These are phyloP conservation scores for Euplexia lucipara DNA, from an alignment of 2,888 invertebrate genomes.

Conservation along the genomic window DNA sequence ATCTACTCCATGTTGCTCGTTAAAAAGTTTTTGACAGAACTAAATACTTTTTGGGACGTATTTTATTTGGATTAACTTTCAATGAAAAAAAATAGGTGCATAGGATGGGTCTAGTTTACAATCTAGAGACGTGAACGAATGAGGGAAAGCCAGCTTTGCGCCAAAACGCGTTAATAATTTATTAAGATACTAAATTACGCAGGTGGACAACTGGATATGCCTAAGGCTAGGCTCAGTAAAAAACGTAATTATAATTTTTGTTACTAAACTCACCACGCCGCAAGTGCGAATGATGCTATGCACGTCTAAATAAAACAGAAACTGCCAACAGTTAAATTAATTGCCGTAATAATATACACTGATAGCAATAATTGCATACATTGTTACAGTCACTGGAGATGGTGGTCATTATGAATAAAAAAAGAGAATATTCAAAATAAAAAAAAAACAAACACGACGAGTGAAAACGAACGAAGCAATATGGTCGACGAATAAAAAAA, in stretches of 20 bases:
- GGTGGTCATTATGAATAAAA: conserved; percentile 51
- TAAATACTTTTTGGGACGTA: not conserved
- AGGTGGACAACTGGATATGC: conserved; percentile 51
- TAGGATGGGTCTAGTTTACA: conserved; percentile 10
- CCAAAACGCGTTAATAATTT: conserved; percentile 51
- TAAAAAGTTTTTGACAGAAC: not conserved
- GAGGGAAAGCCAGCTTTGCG: conserved; percentile 33
- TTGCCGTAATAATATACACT: conserved; percentile 55
- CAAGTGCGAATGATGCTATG: conserved; percentile 37
- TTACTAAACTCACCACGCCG: conserved; percentile 40
- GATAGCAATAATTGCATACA: conserved; percentile 66
- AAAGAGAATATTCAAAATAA: conserved; percentile 51
- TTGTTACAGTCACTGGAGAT: conserved; percentile 69
- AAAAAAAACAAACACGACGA: conserved; percentile 58
- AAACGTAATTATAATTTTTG: conserved; percentile 51
- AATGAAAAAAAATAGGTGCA: not conserved
- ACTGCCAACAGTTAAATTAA: conserved; percentile 53
- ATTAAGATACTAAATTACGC: conserved; percentile 51
- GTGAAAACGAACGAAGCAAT: conserved; percentile 66
- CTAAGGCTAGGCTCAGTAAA: conserved; percentile 43
- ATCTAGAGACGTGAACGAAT: conserved; percentile 26
- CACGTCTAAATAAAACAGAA: conserved; percentile 53
- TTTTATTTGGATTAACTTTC: not conserved
- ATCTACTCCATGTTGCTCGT: not conserved
- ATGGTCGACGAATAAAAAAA: conserved; percentile 66